Evolutionary conservation across 1,140 invertebrate genomes (phyloP).

Genomic region (Littorina saxatilis): DNA sequence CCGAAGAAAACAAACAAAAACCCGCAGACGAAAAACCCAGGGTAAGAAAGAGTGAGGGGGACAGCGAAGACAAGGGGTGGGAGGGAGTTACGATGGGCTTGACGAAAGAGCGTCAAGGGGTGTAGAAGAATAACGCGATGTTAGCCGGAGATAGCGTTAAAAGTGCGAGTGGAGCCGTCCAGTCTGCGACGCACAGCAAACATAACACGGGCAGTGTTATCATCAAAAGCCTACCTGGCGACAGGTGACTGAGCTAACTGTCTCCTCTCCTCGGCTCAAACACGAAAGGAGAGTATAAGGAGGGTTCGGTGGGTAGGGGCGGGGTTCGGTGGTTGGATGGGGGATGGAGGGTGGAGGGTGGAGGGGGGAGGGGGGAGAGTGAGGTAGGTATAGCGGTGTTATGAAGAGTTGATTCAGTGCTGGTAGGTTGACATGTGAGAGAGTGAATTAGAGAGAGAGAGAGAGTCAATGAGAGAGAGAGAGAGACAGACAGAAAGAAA

Average conservation of each 20-base stretch:
- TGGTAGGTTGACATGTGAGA: not conserved
- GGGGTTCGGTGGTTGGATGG: not conserved
- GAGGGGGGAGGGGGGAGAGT: not conserved
- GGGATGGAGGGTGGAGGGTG: not conserved
- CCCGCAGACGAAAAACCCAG: too few species aligned
- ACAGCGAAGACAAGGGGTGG: too few species aligned
- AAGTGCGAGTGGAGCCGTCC: not conserved
- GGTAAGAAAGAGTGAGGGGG: not conserved
- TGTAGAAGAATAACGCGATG: not conserved
- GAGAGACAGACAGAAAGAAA: not conserved
- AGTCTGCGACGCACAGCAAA: slow-evolving; percentile 2
- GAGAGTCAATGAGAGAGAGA: slow-evolving; percentile 5
- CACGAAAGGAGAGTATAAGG: not conserved
- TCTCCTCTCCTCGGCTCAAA: not conserved
- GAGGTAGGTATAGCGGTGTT: not conserved
- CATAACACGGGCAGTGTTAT: slow-evolving; percentile 23
- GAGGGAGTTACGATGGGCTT: not conserved
- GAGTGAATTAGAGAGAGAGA: not conserved
- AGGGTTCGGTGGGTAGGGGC: not conserved
- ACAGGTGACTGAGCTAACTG: slow-evolving; percentile 23
- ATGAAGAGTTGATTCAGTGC: not conserved
- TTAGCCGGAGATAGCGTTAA: not conserved
- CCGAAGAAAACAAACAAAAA: too few species aligned
- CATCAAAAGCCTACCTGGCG: not conserved
- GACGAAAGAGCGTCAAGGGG: not conserved